Evolutionary conservation across 2,888 invertebrate genomes (phyloP), one percentile per base, ranked within the genome.

Genomic region (Apamea epomidion): DNA sequence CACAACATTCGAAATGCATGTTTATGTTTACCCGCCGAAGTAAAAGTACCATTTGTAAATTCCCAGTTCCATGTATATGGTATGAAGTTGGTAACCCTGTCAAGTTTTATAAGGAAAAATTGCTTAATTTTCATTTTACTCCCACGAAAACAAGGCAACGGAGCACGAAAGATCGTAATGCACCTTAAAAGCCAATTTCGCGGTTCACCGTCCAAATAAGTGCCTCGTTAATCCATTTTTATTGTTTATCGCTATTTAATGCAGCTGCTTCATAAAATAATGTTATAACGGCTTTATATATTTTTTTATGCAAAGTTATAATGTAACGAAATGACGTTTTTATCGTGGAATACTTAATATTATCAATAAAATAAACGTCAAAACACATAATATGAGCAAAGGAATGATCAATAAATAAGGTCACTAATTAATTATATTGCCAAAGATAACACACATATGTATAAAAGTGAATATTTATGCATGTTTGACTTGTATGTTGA

Each of bases 221-320:
- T 87, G 70, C 75, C 62, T 81, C 81, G 80, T 89, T 87, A 87
- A 84, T 85, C 67, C 81, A 81, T 83, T 85, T 87, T 85, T 85
- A 85, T 74, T 79, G 37, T 82, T 86, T 65, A 76, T 83, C 62
- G 71, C 76, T 84, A 78, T 86, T 86, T 81, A 76, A 87, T 88
- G 64, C 79, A 82, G 71, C 71, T 86, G 72, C 65, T 84, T 76
- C 77, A 76, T 82, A 82, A 89, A 89, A 83, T 80, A 68, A 78
- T 75, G 76, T 75, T 82, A 65, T 65, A 54, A 80, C 58, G 37
- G 73, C 72, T 77, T 70, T 74, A 58, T 70, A 42, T 72, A 80
- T 58, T 58, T 25, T 68, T 87, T 81, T 58, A 89, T 82, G 73
- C 51, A 77, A 81, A 80, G 60, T 71, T 54, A 81, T 87, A 83